Evolutionary conservation across 2,113 vertebrate species (phyloP), one percentile per base, ranked within the genome.

Genomic region (Nycticorax nycticorax): DNA sequence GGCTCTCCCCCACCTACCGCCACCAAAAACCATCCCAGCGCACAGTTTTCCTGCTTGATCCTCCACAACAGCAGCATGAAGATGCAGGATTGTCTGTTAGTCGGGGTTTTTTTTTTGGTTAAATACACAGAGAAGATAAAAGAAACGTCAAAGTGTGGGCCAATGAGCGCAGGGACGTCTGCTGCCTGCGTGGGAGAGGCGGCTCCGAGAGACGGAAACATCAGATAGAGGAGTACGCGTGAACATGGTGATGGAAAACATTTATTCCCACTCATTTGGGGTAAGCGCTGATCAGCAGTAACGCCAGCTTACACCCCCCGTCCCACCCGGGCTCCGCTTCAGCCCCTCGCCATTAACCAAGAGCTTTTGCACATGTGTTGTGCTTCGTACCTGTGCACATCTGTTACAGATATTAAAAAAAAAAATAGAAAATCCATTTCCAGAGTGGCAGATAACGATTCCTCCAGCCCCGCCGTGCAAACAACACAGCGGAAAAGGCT

Each of bases 401-500:
- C 71, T 50, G 48, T 81, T 30, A 12, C 41, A n/a, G 64, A 53
- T 27, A n/a, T 10, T 19, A 32, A n/a, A 43, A 26, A 30, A 12
- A 35, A 30, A 41, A 17, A 74, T 57, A 14, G 21, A 14, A 48
- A 94, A 95, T 81, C 95, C 56, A 82, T 90, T 89, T 78, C 87
- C 83, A 93, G 87, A 74, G 75, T 5, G 55, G 81, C 89, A 91
- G 95, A 86, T 96, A 93, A 95, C 73, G 85, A 96, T 91, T 95
- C 82, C 72, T 96, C 73, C 75, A 55, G 74, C 74, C 63, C 37
- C 39, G 35, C 60, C 41, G 23, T 26, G 85, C 92, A 97, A 97
- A 97, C 91, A 95, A 75, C 37, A 28, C 76, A 16, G 88, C 19
- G 7, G 95, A 84, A 96, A 97, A 96, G 66, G 85, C 93, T 89